Percentiles rank a stretch among this genome's conserved stretches.
phyloP scores from a whole-genome alignment of 2,113 vertebrate genomes.

The Uria lomvia region DNA sequence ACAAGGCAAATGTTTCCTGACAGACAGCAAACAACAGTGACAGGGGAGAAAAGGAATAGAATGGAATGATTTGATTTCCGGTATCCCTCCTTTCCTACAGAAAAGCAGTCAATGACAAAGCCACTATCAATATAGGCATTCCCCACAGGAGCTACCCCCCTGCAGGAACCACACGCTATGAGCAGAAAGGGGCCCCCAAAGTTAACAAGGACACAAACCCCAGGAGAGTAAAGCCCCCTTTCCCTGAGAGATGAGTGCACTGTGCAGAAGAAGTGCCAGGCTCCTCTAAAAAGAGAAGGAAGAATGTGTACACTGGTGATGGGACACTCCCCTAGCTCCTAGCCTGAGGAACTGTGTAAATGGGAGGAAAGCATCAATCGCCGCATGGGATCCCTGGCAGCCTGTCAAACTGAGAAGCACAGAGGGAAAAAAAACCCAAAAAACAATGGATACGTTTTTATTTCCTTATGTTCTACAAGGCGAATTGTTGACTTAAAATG shows the following conservation, averaged over 20 bases:
- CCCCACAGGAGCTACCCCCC: neutral
- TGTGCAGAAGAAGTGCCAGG: neutral
- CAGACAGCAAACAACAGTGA: neutral
- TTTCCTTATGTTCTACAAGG: constrained; percentile 4
- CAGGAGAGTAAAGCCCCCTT: neutral
- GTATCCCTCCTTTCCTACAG: neutral
- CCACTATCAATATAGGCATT: neutral
- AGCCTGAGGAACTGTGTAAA: neutral
- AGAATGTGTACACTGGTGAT: neutral
- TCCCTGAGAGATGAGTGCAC: neutral
- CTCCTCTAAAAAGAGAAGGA: neutral
- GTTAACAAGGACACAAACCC: neutral
- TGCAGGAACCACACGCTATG: accelerated
- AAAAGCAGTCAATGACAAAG: neutral
- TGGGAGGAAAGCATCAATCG: neutral
- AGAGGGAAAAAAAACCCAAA: neutral
- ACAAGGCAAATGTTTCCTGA: neutral
- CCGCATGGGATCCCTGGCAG: constrained; percentile 16
- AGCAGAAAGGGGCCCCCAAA: neutral
- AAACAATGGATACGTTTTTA: neutral
- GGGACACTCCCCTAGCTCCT: neutral
- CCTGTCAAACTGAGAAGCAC: neutral
- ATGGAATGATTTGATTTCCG: neutral
- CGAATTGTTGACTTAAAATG: neutral
- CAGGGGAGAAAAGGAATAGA: neutral